Evolutionary conservation across 2,113 vertebrate species (phyloP).

Genomic region (Penelope pileata): DNA sequence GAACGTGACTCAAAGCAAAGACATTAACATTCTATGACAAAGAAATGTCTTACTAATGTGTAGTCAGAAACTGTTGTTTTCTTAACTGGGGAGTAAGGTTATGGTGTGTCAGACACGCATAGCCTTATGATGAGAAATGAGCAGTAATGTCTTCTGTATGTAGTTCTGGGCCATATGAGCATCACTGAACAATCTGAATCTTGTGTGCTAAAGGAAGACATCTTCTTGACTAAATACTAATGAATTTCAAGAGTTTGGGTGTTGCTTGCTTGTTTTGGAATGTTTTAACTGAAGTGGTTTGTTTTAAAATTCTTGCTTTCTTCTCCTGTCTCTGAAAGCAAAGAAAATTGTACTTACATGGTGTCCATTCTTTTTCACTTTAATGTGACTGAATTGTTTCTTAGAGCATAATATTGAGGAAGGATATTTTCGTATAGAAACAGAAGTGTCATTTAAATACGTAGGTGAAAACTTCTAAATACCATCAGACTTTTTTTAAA

Average conservation of each 20-base stretch:
- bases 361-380: neutral
- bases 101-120: fast-evolving
- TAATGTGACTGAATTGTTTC: neutral
- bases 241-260: neutral
- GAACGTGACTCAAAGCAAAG: neutral
- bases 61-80: neutral
- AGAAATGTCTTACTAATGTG: neutral
- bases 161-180: fast-evolving
- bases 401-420: neutral
- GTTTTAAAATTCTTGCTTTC: neutral
- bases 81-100: neutral
- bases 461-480: neutral
- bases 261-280: neutral
- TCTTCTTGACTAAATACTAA: neutral
- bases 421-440: neutral
- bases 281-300: fast-evolving
- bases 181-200: fast-evolving
- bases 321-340: neutral
- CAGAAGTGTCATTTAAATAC: neutral
- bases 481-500: neutral
- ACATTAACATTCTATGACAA: neutral
- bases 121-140: neutral
- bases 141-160: neutral
- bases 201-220: neutral
- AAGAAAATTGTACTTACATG: neutral